Conservation (phyloP, 2,888 invertebrate species). For the Scaptomyza polygonia region DNA sequence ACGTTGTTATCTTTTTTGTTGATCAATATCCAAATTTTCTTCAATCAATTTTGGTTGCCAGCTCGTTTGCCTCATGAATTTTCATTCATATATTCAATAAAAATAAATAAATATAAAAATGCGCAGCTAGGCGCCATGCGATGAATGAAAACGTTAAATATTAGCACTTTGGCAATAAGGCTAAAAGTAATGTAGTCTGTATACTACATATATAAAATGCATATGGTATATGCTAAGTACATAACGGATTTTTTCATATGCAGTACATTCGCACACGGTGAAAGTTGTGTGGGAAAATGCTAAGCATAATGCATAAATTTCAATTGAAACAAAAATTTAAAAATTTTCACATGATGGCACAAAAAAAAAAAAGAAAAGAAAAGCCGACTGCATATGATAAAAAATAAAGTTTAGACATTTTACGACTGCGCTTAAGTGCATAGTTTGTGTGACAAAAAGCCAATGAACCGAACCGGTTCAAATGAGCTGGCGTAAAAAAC, state of each 20-base stretch:
- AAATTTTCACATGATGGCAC: conserved; percentile 37
- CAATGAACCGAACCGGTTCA: conserved; percentile 28
- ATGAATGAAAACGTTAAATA: conserved; percentile 52
- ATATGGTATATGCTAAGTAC: conserved; percentile 19
- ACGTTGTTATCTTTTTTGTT: conserved; percentile 43
- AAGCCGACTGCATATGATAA: conserved; percentile 16
- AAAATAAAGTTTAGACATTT: conserved; percentile 22
- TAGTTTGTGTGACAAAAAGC: conserved; percentile 13
- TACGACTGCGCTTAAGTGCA: conserved; percentile 5
- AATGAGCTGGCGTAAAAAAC: conserved; percentile 2
- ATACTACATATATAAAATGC: not conserved
- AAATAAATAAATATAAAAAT: conserved; percentile 51
- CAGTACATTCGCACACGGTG: conserved; percentile 52
- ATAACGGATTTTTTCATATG: conserved; percentile 13
- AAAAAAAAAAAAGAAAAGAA: conserved; percentile 4
- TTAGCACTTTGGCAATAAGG: conserved; percentile 33
- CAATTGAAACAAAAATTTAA: conserved; percentile 37
- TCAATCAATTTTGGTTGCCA: conserved; percentile 65
- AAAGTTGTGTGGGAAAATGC: conserved; percentile 37
- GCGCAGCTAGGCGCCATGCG: conserved; percentile 38
- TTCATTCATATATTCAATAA: conserved; percentile 65
- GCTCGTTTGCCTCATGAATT: conserved; percentile 44
- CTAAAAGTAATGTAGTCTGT: conserved; percentile 28
- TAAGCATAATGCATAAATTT: conserved; percentile 40
- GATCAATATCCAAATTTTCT: conserved; percentile 70